phyloP scores from a whole-genome alignment of 2,888 invertebrate species.

The Microctonus hyperodae region DNA sequence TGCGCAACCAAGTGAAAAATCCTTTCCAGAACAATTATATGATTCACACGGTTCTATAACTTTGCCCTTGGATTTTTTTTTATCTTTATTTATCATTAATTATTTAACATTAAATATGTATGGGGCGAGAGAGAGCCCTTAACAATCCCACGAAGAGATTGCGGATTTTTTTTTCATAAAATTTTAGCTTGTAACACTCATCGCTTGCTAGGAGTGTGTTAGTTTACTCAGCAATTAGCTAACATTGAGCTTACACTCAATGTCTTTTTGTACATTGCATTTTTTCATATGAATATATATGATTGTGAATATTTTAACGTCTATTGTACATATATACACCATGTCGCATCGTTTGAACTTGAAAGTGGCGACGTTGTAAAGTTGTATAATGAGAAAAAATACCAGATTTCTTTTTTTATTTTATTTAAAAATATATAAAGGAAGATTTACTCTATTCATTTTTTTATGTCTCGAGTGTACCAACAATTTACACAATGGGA shows the following conservation, averaged over 20 bases:
- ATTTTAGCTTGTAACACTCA: not conserved
- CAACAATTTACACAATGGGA: not conserved
- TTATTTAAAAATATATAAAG: too few species aligned
- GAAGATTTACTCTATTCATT: not conserved
- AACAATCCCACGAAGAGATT: slow-evolving; percentile 26
- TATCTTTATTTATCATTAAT: not conserved
- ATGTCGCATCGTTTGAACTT: too few species aligned
- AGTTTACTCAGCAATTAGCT: slow-evolving; percentile 52
- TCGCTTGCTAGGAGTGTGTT: not conserved
- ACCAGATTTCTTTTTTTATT: too few species aligned
- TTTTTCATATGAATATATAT: not conserved
- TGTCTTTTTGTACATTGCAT: not conserved
- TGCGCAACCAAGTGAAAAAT: slow-evolving; percentile 2
- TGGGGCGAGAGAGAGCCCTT: not conserved
- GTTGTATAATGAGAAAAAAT: not conserved
- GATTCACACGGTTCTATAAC: slow-evolving; percentile 8
- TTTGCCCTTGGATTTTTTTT: slow-evolving; percentile 9
- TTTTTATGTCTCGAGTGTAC: not conserved
- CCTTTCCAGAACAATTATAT: not conserved
- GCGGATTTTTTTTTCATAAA: not conserved
- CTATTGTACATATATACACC: too few species aligned
- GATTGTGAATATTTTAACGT: too few species aligned
- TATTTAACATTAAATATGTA: not conserved
- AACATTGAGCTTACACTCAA: slow-evolving; percentile 13
- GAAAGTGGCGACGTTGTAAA: not conserved